Conservation (phyloP, 2,797 vertebrate species). For the Fundulus diaphanus region DNA sequence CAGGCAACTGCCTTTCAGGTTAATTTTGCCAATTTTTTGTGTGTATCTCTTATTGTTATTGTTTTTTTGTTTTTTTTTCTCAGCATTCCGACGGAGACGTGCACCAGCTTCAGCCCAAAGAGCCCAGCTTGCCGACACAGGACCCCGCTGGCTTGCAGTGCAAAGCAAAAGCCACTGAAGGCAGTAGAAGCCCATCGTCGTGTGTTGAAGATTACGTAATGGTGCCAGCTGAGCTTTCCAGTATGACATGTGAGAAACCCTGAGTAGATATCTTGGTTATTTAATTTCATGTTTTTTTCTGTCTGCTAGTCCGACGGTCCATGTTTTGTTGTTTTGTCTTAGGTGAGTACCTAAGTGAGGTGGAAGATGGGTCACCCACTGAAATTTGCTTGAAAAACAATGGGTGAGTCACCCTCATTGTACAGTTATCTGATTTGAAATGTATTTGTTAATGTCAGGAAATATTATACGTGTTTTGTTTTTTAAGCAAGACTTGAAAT, state of each 20-base stretch:
- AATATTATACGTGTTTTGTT: not conserved
- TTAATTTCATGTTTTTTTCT: not conserved
- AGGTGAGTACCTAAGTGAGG: constrained; percentile 86
- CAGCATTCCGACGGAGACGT: constrained; percentile 88
- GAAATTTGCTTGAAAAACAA: constrained; percentile 90
- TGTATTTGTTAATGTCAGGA: not conserved
- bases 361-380: constrained; percentile 77
- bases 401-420: constrained; percentile 82
- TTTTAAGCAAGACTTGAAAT: constrained; percentile 6
- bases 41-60: not conserved
- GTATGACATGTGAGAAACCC: constrained; percentile 70
- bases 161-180: constrained; percentile 80
- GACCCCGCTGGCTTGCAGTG: constrained; percentile 79
- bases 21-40: not conserved
- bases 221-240: constrained; percentile 89
- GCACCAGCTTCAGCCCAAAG: constrained; percentile 83
- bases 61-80: constrained; percentile 14
- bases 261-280: not conserved
- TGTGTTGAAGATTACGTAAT: constrained; percentile 94
- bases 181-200: constrained; percentile 84
- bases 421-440: not conserved
- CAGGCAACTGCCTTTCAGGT: not conserved
- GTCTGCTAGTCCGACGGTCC: constrained; percentile 6
- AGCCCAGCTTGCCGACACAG: constrained; percentile 73
- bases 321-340: constrained; percentile 29